Evolutionary conservation across 2,888 invertebrate species (phyloP), one percentile per base, ranked within the genome.

Genomic region (Leuctra nigra): DNA sequence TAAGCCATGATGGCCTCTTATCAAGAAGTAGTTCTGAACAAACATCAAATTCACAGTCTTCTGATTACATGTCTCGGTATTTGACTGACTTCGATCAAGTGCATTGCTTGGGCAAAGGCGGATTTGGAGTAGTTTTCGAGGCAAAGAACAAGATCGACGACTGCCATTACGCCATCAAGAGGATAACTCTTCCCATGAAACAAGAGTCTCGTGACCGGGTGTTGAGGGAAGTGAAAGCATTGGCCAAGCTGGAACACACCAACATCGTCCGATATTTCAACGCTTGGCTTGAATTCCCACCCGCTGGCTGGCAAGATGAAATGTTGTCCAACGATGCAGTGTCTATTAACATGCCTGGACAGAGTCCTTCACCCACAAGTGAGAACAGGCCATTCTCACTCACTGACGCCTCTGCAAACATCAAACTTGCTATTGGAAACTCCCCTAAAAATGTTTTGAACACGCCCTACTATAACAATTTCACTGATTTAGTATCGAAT

Each of bases 71-170:
- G 62, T 84, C 73, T 62, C 83, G 95, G 46, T 97, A 91, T 70
- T 77, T 84, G 61, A 82, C 80, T 1, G 96, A 96, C 69, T 97
- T 95, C 72, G 85, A 87, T 47, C 59, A 53, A 11, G 74, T 93
- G 25, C 77, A 83, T 60, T 87, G 90, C 63, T 75, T 94, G 14
- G 94, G 94, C 0, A 82, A 81, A 64, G 98, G 98, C 18, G 98
- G 97, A 0, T 99, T 96, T 72, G 98, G 98, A 0, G 86, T 97
- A 1, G 98, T 99, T 0, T 97, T 97, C 70, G 91, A 96, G 70
- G 95, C 91, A 0, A 84, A 82, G 68, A 95, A 97, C 70, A 92
- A 91, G 70, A 84, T 96, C 56, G 98, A 99, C 69, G 92, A 95
- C 66, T 88, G 91, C 64, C 82, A 83, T 59, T 99, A 98, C 73